Evolutionary conservation across 2,113 vertebrate species (phyloP).

Genomic region (Heterotis niloticus): DNA sequence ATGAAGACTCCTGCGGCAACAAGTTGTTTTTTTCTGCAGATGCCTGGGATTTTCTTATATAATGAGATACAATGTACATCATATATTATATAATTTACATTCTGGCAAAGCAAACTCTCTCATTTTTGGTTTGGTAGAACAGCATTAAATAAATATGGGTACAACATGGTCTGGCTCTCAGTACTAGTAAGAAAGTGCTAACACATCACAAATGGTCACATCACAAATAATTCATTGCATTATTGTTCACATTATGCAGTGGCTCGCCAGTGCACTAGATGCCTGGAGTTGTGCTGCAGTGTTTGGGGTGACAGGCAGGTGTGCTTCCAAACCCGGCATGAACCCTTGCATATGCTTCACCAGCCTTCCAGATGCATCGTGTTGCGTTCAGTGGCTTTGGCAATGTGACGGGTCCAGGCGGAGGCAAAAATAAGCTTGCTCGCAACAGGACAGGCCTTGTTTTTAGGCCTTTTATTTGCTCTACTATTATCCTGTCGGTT

Average conservation of each 20-base stretch:
- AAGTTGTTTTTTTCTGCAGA: background rate
- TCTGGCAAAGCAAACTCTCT: background rate
- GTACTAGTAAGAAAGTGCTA: background rate
- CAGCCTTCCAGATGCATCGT: background rate
- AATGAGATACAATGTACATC: too few relatives aligned
- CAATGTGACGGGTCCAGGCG: too few relatives aligned
- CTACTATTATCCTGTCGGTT: background rate
- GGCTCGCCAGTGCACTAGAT: background rate
- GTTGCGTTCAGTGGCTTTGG: background rate
- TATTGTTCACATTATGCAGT: background rate
- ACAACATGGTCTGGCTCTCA: background rate
- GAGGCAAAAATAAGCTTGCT: background rate
- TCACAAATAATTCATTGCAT: conserved; percentile 20
- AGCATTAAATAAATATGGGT: conserved; percentile 18
- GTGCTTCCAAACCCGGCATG: background rate
- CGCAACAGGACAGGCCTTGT: background rate
- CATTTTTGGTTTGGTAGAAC: background rate
- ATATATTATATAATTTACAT: too few relatives aligned
- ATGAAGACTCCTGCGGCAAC: background rate
- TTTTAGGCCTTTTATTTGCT: background rate
- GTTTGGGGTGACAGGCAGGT: background rate
- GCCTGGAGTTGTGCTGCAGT: background rate
- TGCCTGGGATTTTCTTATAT: background rate
- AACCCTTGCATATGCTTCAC: too few relatives aligned
- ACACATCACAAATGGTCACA: background rate